Conservation (phyloP, 1,140 invertebrate genomes). For the Neodiprion virginianus region DNA sequence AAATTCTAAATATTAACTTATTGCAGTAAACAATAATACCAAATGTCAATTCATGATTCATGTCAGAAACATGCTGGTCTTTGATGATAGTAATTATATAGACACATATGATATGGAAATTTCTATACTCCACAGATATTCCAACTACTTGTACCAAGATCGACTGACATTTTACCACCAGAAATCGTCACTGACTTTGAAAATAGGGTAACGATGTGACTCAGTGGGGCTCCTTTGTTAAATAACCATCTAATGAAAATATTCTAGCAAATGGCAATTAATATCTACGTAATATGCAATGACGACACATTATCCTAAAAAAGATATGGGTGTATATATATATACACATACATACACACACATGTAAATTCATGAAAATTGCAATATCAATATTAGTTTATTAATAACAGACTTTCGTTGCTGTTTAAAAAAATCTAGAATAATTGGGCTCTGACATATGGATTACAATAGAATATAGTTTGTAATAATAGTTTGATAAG, state of each 20-base stretch:
- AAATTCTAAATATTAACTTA: too few relatives aligned
- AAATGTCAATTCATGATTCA: too few relatives aligned
- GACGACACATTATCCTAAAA: neutral
- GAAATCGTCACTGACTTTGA: neutral
- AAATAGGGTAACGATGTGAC: neutral
- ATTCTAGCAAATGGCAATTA: neutral
- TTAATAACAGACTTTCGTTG: neutral
- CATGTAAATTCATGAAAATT: neutral
- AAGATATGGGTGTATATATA: neutral
- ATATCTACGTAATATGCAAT: neutral
- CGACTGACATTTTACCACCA: too few relatives aligned
- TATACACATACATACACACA: too few relatives aligned
- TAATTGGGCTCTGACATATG: neutral
- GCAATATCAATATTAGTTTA: neutral
- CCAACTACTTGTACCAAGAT: too few relatives aligned
- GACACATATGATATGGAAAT: too few relatives aligned
- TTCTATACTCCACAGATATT: too few relatives aligned
- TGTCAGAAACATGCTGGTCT: too few relatives aligned
- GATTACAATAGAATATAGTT: conserved; percentile 41
- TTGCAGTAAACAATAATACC: too few relatives aligned
- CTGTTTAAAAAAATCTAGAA: neutral
- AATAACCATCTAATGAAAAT: neutral
- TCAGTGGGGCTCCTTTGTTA: neutral
- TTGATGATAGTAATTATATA: too few relatives aligned
- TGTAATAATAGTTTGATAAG: conserved; percentile 13